Percentiles rank a stretch among this genome's conserved stretches.
These are phyloP conservation scores for Notiomystis cincta DNA, from an alignment of 2,113 vertebrate species.

Conservation along the genomic window DNA sequence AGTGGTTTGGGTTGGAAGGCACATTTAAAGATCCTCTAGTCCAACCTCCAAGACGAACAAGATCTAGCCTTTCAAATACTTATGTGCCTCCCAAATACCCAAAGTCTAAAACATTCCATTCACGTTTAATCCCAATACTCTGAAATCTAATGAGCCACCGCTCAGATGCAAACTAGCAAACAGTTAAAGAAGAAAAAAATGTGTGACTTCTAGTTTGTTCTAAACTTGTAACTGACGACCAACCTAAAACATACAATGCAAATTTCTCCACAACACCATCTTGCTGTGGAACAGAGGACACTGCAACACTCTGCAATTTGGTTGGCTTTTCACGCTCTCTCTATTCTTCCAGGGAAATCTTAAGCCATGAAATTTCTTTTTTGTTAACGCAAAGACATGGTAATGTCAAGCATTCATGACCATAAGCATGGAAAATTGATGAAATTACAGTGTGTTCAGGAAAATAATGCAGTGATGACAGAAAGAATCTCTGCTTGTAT, in stretches of 20 bases:
- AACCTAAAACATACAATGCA: background rate
- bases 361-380: conserved; percentile 84
- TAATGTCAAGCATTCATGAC: conserved; percentile 80
- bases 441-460: conserved; percentile 80
- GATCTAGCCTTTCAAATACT: background rate
- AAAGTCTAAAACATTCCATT: background rate
- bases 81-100: background rate
- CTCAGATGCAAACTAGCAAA: background rate
- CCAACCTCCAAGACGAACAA: background rate
- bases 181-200: background rate
- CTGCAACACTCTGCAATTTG: conserved; percentile 4
- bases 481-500: conserved; percentile 70
- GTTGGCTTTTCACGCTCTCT: conserved; percentile 64
- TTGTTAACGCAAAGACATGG: conserved; percentile 82
- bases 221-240: background rate
- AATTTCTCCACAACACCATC: background rate
- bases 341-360: conserved; percentile 68
- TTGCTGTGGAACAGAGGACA: conserved; percentile 5
- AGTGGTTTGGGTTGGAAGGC: background rate
- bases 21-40: background rate
- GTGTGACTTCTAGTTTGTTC: background rate
- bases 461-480: conserved; percentile 73
- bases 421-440: conserved; percentile 80
- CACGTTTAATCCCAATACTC: background rate
- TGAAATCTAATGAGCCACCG: background rate